phyloP scores from a whole-genome alignment of 2,113 vertebrate genomes.

The Spilogale gracilis region DNA sequence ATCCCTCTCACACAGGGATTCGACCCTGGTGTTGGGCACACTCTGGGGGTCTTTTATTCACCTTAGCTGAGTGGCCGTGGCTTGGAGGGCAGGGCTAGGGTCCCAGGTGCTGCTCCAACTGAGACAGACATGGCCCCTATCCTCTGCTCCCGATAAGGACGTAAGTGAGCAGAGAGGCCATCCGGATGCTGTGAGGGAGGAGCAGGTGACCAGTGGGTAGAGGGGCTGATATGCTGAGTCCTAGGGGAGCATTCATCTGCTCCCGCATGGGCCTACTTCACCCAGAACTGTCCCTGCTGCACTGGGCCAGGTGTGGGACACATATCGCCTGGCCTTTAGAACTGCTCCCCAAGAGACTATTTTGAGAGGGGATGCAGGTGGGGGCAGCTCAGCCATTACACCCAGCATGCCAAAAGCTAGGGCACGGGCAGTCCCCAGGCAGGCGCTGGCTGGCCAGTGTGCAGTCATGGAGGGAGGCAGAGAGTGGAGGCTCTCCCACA shows the following conservation, averaged over 20 bases:
- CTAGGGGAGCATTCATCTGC: not conserved
- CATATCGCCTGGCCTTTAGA: too few species aligned
- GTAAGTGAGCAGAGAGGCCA: not conserved
- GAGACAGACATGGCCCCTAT: not conserved
- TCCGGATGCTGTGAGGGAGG: too few species aligned
- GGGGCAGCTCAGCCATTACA: not conserved
- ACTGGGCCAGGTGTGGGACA: not conserved
- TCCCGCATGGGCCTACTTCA: not conserved
- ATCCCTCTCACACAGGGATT: not conserved
- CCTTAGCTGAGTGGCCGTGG: not conserved
- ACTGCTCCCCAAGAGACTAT: not conserved
- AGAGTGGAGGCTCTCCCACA: accelerated
- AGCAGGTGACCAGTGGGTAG: not conserved
- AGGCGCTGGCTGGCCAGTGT: too few species aligned
- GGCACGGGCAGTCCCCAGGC: not conserved
- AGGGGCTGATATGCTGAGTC: not conserved
- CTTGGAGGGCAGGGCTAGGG: not conserved
- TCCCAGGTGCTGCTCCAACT: not conserved
- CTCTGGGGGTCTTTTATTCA: not conserved
- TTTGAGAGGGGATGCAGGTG: not conserved
- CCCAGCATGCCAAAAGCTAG: not conserved
- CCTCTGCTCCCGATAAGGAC: not conserved
- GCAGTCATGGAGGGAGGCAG: not conserved
- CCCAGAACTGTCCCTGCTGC: not conserved
- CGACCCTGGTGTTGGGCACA: not conserved